Base-by-base conservation (phyloP, 2,888 invertebrate species). In the Entomobrya proxima region DNA sequence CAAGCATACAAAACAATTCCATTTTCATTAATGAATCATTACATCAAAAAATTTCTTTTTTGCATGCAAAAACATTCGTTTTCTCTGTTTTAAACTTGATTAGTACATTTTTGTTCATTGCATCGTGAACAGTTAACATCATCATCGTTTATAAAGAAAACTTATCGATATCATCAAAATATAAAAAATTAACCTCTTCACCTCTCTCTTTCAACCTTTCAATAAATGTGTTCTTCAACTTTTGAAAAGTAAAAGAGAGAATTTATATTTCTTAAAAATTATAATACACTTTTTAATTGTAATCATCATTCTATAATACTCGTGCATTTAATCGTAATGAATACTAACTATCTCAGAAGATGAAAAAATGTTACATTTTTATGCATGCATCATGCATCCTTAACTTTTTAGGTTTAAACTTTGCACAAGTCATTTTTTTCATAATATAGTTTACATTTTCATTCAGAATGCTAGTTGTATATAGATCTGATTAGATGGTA, bases 301-400 rank as follows among this genome's bases (percentile, higher is more conserved):
- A 55, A 55, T 55, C 52, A 55, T 24, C 52, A 55, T 55, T 55
- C 52, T n/a, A 55, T 55, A 55, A n/a, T 7, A 55, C 24, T 24
- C 21, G 1, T 55, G 13, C 7, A 52, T 21, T 1, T 21, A 55
- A 21, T 55, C 52, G 61, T 61, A 61, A 61, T 61, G 61, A 61
- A 61, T 15, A 11, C 58, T n/a, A n/a, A n/a, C n/a, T n/a, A 30
- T 15, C 24, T 13, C 32, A 35, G 32, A n/a, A 30, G 32, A n/a
- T n/a, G n/a, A n/a, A n/a, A n/a, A n/a, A 13, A 69, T 27, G 44
- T 13, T 44, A 44, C 24, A 18, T 50, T 79, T 50, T 72, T 80
- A 55, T n/a, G n/a, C n/a, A n/a, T n/a, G n/a, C n/a, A n/a, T n/a
- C 80, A 80, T 72, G 80, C 80, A 81, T 74, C 74, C 74, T 24